Evolutionary conservation across 2,888 invertebrate genomes (phyloP), one percentile per base, ranked within the genome.

Genomic region (Limenitis camilla): DNA sequence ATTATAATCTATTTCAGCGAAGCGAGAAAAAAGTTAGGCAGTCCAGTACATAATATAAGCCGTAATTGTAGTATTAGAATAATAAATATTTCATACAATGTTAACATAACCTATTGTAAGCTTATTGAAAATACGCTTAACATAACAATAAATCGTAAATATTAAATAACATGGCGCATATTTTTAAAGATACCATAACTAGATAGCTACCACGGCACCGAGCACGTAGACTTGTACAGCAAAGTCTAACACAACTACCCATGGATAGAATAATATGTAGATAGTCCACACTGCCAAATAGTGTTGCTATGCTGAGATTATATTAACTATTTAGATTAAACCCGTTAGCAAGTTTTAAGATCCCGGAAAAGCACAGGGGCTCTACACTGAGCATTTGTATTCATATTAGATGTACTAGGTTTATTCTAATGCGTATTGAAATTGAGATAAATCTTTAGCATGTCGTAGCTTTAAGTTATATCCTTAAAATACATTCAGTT

Each of bases 281-380:
- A 55, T 61, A 67, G 67, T 29, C 29, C 29, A 66, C 66, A 68
- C 69, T 73, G 78, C 78, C 81, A 84, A 84, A 83, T 83, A 84
- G 74, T 65, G 50, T 62, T 60, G 60, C 60, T 72, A 76, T 75
- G 67, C 65, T 55, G 64, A 71, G 46, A 78, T 78, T 62, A 70
- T 69, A 84, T 82, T 81, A 78, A 77, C 80, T 75, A 78, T 79
- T 78, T 73, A 78, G 78, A 84, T 83, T 78, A 75, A 73, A 78
- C 76, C 74, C 72, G 65, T 53, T 55, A 58, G 49, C 56, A 49
- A 51, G 53, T 38, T 45, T 45, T 55, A 52, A 39, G 52, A 52
- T 55, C 52, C 55, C 40, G 55, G 55, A 55, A 55, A 52, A 49
- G 42, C 39, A 38, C 32, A 39, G 48, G 42, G 29, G 41, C 38